Percentiles rank a stretch among this genome's conserved stretches.
Evolutionary conservation across 1,140 invertebrate species (phyloP).

Genomic region (Ips nitidus): DNA sequence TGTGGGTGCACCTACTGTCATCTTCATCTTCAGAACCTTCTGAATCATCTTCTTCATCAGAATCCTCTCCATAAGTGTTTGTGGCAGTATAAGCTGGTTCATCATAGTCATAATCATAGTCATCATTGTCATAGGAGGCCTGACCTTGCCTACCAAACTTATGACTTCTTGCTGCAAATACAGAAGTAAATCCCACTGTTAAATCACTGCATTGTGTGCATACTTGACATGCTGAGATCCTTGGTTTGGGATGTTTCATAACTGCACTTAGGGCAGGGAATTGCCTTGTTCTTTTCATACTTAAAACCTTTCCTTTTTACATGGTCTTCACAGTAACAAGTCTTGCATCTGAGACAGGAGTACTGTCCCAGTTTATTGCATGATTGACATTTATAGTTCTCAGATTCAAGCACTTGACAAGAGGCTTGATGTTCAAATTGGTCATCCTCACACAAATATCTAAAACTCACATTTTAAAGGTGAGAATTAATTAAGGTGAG

Average conservation of each 20-base stretch:
- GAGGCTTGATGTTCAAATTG: slow-evolving; percentile 98
- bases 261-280: slow-evolving; percentile 94
- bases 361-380: slow-evolving; percentile 94
- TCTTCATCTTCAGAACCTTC: slow-evolving; percentile 35
- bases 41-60: slow-evolving; percentile 54
- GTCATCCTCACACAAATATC: slow-evolving; percentile 93
- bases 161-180: slow-evolving; percentile 66
- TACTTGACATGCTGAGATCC: slow-evolving; percentile 94
- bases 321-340: slow-evolving; percentile 96
- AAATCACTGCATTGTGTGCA: slow-evolving; percentile 47
- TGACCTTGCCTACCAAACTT: slow-evolving; percentile 81
- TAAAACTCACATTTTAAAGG: background rate
- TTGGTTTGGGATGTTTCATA: slow-evolving; percentile 90
- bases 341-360: slow-evolving; percentile 93
- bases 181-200: too few relatives aligned
- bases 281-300: slow-evolving; percentile 83
- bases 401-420: slow-evolving; percentile 91
- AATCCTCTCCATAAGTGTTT: slow-evolving; percentile 52
- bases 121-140: slow-evolving; percentile 56
- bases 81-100: slow-evolving; percentile 57
- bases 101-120: slow-evolving; percentile 64
- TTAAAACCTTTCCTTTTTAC: slow-evolving; percentile 91
- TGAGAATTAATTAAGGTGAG: background rate
- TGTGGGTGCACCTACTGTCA: background rate
- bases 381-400: slow-evolving; percentile 92